Conservation (phyloP, 1,140 invertebrate genomes). For the Trichonephila clavipes region DNA sequence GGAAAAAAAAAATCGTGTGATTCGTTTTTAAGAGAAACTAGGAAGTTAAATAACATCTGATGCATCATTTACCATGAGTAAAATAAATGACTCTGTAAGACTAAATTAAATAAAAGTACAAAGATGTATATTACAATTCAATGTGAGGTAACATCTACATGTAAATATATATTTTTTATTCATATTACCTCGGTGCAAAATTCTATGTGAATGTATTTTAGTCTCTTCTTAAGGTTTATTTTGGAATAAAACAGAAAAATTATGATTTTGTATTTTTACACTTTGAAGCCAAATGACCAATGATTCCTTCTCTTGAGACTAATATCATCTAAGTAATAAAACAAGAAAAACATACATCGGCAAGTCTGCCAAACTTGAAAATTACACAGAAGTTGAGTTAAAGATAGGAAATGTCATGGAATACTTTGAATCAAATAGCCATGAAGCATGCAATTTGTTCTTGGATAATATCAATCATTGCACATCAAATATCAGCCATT, state of each 20-base stretch:
- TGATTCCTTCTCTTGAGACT: neutral
- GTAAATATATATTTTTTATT: too few relatives aligned
- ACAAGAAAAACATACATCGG: neutral
- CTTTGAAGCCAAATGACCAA: neutral
- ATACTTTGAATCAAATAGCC: slow-evolving; percentile 59
- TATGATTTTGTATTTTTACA: neutral
- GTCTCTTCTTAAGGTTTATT: neutral
- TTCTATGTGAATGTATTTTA: neutral
- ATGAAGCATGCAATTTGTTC: slow-evolving; percentile 66
- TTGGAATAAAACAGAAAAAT: neutral
- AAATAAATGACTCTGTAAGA: too few relatives aligned
- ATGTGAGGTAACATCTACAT: too few relatives aligned
- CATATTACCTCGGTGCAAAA: too few relatives aligned
- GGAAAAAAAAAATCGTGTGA: too few relatives aligned
- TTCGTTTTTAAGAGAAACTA: too few relatives aligned
- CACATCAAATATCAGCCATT: slow-evolving; percentile 65
- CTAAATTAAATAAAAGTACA: too few relatives aligned
- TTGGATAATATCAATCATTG: slow-evolving; percentile 63
- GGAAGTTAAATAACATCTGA: too few relatives aligned
- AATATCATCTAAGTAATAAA: slow-evolving; percentile 36
- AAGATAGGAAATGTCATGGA: slow-evolving; percentile 45
- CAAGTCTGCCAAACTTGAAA: slow-evolving; percentile 51
- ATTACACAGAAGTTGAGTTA: slow-evolving; percentile 57
- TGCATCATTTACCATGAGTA: too few relatives aligned
- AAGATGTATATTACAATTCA: too few relatives aligned